phyloP scores from a whole-genome alignment of 2,113 vertebrate genomes.

The Indicator indicator region DNA sequence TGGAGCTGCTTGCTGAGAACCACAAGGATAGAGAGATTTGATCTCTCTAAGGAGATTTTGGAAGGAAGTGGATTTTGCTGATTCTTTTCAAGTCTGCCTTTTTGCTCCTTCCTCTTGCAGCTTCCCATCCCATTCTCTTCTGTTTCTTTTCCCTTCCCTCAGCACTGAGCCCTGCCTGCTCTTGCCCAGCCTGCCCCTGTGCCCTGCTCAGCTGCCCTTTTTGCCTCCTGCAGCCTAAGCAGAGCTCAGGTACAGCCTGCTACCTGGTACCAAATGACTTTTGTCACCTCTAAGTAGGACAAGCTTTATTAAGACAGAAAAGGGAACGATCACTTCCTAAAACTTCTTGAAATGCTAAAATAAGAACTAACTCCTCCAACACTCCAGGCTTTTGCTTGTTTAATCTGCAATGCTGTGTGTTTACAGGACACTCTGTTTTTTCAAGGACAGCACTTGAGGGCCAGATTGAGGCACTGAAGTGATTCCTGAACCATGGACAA shows the following conservation, averaged over 20 bases:
- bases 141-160: background rate
- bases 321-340: background rate
- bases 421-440: background rate
- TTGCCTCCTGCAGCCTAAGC: background rate
- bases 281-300: background rate
- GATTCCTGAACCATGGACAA: background rate
- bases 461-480: background rate
- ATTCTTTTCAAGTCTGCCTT: background rate
- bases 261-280: background rate
- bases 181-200: background rate
- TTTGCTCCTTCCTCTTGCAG: background rate
- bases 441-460: background rate
- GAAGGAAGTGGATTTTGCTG: background rate
- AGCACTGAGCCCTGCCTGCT: background rate
- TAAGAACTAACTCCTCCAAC: background rate
- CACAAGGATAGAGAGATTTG: background rate
- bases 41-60: background rate
- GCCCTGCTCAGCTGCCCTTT: background rate
- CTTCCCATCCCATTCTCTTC: background rate
- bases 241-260: background rate
- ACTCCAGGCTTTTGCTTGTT: background rate
- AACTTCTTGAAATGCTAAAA: background rate
- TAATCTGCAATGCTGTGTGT: background rate
- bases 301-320: background rate
- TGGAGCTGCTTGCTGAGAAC: background rate